A percentile compares a stretch with the other conserved stretches of the same genome.
phyloP scores from a whole-genome alignment of 1,140 invertebrate genomes.

The Bombus confusus region DNA sequence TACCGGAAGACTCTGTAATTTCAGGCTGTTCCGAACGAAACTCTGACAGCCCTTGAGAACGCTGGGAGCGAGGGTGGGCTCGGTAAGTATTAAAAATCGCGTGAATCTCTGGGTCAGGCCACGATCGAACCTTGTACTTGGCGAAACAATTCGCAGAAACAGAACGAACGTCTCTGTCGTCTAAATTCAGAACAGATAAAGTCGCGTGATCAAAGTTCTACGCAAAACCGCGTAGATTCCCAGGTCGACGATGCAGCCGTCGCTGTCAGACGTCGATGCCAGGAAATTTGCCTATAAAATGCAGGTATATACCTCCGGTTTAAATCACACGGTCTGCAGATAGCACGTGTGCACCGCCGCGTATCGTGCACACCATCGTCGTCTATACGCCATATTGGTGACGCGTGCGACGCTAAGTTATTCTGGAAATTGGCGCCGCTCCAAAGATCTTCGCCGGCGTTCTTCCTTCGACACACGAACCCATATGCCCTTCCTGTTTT shows the following conservation, averaged over 20 bases:
- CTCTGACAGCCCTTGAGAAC: no score
- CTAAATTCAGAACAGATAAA: neutral
- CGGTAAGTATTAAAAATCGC: slow-evolving; percentile 28
- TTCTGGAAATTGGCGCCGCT: slow-evolving; percentile 61
- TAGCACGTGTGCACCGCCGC: neutral
- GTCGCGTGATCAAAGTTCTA: slow-evolving; percentile 33
- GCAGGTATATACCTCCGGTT: slow-evolving; percentile 15
- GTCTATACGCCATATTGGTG: slow-evolving; percentile 30
- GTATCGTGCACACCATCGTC: neutral
- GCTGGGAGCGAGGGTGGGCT: neutral
- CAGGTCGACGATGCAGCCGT: slow-evolving; percentile 6
- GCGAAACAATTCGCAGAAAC: neutral
- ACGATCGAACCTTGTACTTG: neutral
- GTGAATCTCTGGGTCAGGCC: neutral
- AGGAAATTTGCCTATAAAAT: slow-evolving; percentile 54
- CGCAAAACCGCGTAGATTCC: neutral
- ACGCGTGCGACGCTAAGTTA: slow-evolving; percentile 60
- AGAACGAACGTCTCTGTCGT: neutral
- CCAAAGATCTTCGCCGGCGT: slow-evolving; percentile 44
- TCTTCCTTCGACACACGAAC: slow-evolving; percentile 28
- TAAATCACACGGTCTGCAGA: slow-evolving; percentile 44
- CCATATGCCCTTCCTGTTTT: slow-evolving; percentile 32
- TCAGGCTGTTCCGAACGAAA: neutral
- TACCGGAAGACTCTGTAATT: neutral
- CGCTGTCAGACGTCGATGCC: slow-evolving; percentile 33